Base-by-base conservation (phyloP, 2,797 vertebrate species). In the Sardinella longiceps region DNA sequence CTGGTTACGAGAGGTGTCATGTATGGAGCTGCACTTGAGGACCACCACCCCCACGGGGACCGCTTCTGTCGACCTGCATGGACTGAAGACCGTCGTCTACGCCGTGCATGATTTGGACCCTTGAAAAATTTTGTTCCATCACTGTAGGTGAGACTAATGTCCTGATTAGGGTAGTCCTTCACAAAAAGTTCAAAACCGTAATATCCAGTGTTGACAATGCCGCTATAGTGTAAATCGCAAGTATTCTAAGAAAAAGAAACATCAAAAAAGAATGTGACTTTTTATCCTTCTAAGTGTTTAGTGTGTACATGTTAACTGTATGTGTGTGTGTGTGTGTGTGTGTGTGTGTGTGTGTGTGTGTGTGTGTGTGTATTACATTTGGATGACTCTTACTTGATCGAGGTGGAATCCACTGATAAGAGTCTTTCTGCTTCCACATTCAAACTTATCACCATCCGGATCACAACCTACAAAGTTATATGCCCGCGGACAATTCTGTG, bases 111-210 rank as follows among this genome's bases (percentile, higher is more conserved):
- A 7, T 2, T 0, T 43, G 70, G 70, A 77, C 1, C 18, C 12
- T 53, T 91, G 82, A 1, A 0, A 0, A 5, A 74, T 66, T 51
- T 46, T 33, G 83, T 66, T 18, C 84, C 80, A 23, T 90, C 88
- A 5, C 84, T 87, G 83, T 91, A 90, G 25, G 9, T 46, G 33
- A 92, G 23, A 1, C 0, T 74, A 0, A 91, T 88, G 37, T 7
- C 6, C 12, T 83, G 80, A 0, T 0, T 85, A 37, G 90, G 84
- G 46, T 86, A 92, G 81, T 93, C 92, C 83, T 92, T 88, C 81
- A 92, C 80, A 39, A 90, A 33, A 0, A 93, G 81, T 70, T 91
- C 89, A 83, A 92, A 46, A 0, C 12, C 80, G 56, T 87, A 58
- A 6, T 23, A 0, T 30, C 87, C 86, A 46, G 0, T 0, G 2